phyloP scores from a whole-genome alignment of 2,113 vertebrate species.

The Centrocercus urophasianus region DNA sequence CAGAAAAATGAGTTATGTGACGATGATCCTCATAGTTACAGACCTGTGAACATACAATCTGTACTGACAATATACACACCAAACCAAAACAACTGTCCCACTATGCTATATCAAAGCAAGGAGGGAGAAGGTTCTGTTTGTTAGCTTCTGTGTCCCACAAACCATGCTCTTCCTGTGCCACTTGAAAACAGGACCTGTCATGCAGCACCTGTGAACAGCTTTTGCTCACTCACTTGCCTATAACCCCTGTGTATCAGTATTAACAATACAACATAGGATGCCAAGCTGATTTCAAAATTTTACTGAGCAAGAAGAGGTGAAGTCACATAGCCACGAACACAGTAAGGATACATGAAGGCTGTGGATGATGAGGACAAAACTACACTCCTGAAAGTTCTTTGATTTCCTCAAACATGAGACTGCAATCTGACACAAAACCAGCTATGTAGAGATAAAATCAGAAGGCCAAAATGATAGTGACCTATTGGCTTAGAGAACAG shows the following conservation, averaged over 20 bases:
- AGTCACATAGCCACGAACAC: neutral
- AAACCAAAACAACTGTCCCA: neutral
- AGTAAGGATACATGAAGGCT: neutral
- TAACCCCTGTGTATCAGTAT: neutral
- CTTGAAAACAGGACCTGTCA: neutral
- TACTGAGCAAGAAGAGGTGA: neutral
- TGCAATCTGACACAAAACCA: neutral
- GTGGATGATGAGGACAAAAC: neutral
- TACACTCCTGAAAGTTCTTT: neutral
- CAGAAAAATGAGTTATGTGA: neutral
- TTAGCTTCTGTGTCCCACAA: neutral
- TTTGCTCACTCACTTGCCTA: neutral
- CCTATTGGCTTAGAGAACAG: neutral
- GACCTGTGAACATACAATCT: neutral
- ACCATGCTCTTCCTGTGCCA: neutral
- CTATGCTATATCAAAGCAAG: neutral
- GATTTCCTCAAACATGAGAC: neutral
- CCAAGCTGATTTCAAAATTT: neutral
- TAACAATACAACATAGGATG: neutral
- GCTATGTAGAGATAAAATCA: neutral
- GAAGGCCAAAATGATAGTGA: neutral
- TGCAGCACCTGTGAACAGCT: fast-evolving
- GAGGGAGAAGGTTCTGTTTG: neutral
- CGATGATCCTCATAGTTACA: neutral
- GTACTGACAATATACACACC: neutral